Base-by-base conservation (phyloP, 2,113 vertebrate genomes). In the Rhipidura dahli region DNA sequence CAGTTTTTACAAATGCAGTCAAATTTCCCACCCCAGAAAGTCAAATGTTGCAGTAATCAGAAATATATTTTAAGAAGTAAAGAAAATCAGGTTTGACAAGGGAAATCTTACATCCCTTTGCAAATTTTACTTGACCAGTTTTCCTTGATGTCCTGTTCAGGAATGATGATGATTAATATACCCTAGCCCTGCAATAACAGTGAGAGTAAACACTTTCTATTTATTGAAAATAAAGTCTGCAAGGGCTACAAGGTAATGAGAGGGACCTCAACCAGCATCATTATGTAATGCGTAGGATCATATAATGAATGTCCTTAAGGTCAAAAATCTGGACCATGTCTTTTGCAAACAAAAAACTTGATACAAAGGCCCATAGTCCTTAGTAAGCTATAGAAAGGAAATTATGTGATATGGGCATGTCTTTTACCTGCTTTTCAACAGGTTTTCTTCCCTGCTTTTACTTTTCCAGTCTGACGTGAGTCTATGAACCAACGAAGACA, bases 361-460 rank as follows among this genome's bases (percentile, higher is more conserved):
- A 51, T 70, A 44, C 24, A 39, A 51, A 64, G 24, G 12, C 16
- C 9, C 56, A 9, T 7, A 14, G 33, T 47, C 45, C 17, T 47
- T 82, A 63, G 47, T n/a, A 68, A 72, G 6, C 30, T 65, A 28
- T 51, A 47, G 3, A 49, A 83, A 75, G 28, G 56, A 57, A 75
- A 66, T 64, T 1, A 8, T 24, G 15, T 37, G 4, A 39, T 37
- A 37, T 30, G 20, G 2, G 7, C 33, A 17, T 4, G 0, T 73
- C 18, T 76, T 84, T 61, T n/a, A 49, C 14, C 15, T 79, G 13
- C n/a, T 18, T 68, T 93, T 64, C 61, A 91, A 69, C 18, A 76
- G 3, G 1, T 85, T 72, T 84, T 91, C 30, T 75, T 7, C 19
- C 13, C 2, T 60, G 4, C 30, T 93, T 89, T 82, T 76, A 3